Conservation (phyloP, 1,140 invertebrate genomes). For the Onthophagus taurus region DNA sequence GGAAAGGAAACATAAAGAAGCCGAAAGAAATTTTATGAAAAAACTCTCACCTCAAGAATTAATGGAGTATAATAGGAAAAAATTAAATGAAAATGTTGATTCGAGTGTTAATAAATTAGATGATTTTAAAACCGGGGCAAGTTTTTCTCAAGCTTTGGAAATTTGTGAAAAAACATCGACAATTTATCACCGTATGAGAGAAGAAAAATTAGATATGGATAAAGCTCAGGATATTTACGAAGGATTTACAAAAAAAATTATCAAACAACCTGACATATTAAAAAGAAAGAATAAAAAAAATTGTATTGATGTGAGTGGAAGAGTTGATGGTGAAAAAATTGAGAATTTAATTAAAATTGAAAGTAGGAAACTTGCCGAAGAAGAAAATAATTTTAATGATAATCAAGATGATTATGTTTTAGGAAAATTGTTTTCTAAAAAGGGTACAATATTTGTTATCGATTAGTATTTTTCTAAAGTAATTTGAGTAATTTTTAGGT, state of each 20-base stretch:
- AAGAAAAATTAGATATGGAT: constrained; percentile 16
- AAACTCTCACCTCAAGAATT: constrained; percentile 27
- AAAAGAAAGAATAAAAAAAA: constrained; percentile 24
- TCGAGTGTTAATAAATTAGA: constrained; percentile 41
- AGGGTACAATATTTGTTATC: constrained; percentile 19
- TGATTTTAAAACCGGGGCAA: constrained; percentile 41
- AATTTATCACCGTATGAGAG: constrained; percentile 32
- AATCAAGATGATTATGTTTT: constrained; percentile 47
- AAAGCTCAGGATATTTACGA: constrained; percentile 13
- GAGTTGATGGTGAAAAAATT: constrained; percentile 33
- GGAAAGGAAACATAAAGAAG: constrained; percentile 24
- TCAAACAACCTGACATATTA: neutral
- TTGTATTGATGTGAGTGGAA: constrained; percentile 30
- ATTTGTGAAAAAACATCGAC: constrained; percentile 44
- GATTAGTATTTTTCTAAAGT: neutral
- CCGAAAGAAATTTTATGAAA: constrained; percentile 37
- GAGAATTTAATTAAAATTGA: constrained; percentile 32
- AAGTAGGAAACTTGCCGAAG: constrained; percentile 11
- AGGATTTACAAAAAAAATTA: constrained; percentile 13
- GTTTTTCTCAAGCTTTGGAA: constrained; percentile 45
- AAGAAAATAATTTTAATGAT: constrained; percentile 13
- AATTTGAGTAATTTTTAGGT: constrained; percentile 22
- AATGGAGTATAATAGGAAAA: constrained; percentile 30
- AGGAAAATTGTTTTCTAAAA: constrained; percentile 48
- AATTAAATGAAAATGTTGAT: constrained; percentile 28